A percentile compares a stretch with the other conserved stretches of the same genome.
phyloP scores from a whole-genome alignment of 2,797 vertebrate species.

The Peromyscus eremicus region DNA sequence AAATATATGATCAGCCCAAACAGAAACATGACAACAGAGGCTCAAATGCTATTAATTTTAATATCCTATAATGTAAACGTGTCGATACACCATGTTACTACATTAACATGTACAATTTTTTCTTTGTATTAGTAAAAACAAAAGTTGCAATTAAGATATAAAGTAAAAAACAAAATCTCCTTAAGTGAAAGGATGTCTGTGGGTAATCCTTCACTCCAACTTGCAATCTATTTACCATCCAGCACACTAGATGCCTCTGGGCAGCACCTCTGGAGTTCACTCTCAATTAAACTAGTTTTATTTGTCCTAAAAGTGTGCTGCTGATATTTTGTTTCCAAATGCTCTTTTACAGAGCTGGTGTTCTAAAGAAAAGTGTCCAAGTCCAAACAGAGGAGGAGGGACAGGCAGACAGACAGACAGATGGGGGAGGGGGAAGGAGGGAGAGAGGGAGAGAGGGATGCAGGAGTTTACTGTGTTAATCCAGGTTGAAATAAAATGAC shows the following conservation, averaged over 20 bases:
- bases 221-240: not conserved
- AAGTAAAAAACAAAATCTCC: not conserved
- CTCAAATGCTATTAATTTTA: not conserved
- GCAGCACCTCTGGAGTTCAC: not conserved
- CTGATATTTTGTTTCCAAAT: not conserved
- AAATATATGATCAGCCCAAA: not conserved
- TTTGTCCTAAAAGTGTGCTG: not conserved
- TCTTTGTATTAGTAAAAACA: not conserved
- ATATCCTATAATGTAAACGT: not conserved
- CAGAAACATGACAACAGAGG: not conserved
- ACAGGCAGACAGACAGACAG: not conserved
- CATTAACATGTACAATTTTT: not conserved
- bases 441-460: no score
- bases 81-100: not conserved
- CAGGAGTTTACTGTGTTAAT: not conserved
- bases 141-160: not conserved
- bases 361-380: not conserved
- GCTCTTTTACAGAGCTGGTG: no score
- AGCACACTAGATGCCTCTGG: not conserved
- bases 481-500: not conserved
- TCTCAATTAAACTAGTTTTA: slow-evolving; percentile 23
- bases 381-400: not conserved
- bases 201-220: not conserved
- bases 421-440: accelerated
- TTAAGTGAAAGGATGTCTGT: not conserved